Conservation (phyloP, 2,113 vertebrate genomes). For the Macrotus californicus region DNA sequence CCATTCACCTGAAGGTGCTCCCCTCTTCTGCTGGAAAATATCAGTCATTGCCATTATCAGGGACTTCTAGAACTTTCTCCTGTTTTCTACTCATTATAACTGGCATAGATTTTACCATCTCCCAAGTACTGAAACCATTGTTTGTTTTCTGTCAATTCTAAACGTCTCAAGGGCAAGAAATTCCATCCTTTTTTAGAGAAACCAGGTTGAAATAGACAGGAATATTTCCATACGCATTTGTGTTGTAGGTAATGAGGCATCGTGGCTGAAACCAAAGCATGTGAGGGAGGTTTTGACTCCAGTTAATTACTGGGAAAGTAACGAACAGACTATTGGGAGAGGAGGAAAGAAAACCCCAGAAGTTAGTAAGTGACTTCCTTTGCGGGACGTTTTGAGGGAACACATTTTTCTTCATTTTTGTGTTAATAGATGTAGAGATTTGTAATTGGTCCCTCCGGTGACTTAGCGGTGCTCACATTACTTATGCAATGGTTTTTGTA, state of each 20-base stretch:
- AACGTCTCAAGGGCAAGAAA: constrained; percentile 18
- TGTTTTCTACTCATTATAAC: constrained; percentile 43
- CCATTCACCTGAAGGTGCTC: not conserved
- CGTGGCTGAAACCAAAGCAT: not conserved
- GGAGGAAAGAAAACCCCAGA: not conserved
- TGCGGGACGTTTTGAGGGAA: constrained; percentile 18
- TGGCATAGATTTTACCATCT: constrained; percentile 34
- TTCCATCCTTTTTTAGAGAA: constrained; percentile 39
- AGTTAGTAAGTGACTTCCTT: constrained; percentile 36
- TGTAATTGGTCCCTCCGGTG: constrained; percentile 49
- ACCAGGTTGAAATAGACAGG: constrained; percentile 3
- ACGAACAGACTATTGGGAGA: not conserved
- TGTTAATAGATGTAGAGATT: constrained; percentile 16
- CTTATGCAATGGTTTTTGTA: constrained; percentile 35
- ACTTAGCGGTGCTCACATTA: not conserved
- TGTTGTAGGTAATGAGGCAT: not conserved
- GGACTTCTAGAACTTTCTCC: not conserved
- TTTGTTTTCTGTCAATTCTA: constrained; percentile 25
- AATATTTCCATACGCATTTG: constrained; percentile 8
- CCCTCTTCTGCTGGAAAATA: not conserved
- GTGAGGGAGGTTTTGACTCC: not conserved
- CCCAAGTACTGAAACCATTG: constrained; percentile 20
- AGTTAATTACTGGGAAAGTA: constrained; percentile 27
- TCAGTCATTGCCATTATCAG: not conserved
- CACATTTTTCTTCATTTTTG: constrained; percentile 41